These are phyloP conservation scores for Drosophila lutescens DNA, from an alignment of 2,888 invertebrate species.

Conservation along the genomic window DNA sequence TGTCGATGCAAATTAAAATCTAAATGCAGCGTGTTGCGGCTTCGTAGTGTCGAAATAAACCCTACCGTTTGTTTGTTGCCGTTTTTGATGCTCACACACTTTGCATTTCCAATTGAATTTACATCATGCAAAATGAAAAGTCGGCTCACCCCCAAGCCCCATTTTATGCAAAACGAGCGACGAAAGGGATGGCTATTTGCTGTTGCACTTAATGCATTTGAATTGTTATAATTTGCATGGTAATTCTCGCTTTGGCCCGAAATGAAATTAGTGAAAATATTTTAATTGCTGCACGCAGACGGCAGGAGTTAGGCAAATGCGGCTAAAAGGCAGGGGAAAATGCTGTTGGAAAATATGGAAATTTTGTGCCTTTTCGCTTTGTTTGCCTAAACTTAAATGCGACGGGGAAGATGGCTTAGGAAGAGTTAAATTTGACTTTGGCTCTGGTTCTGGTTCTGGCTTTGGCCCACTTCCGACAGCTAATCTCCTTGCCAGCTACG, in stretches of 20 bases:
- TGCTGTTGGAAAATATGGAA: constrained; percentile 34
- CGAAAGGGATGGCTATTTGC: constrained; percentile 11
- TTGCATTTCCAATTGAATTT: constrained; percentile 53
- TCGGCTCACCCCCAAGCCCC: no score
- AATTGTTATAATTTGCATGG: constrained; percentile 61
- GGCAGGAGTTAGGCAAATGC: constrained; percentile 30
- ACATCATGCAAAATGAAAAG: constrained; percentile 16
- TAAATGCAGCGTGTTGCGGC: background rate
- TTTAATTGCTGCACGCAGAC: constrained; percentile 54
- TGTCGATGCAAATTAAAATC: constrained; percentile 2
- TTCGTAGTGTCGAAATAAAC: constrained; percentile 12
- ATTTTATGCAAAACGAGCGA: constrained; percentile 1
- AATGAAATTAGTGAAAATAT: constrained; percentile 62
- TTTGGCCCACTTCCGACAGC: constrained; percentile 25
- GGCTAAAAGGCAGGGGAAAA: constrained; percentile 7
- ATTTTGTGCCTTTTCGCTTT: constrained; percentile 3
- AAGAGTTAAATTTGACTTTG: constrained; percentile 25
- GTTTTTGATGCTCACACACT: constrained; percentile 33
- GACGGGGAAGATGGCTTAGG: constrained; percentile 10
- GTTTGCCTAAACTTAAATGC: constrained; percentile 20
- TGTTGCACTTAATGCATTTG: constrained; percentile 57
- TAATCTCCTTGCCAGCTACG: constrained; percentile 21
- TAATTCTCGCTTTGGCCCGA: constrained; percentile 42
- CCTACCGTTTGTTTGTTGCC: constrained; percentile 16
- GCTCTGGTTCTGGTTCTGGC: constrained; percentile 11